Conservation (phyloP, 2,888 invertebrate genomes). For the Heteromurus nitidus region DNA sequence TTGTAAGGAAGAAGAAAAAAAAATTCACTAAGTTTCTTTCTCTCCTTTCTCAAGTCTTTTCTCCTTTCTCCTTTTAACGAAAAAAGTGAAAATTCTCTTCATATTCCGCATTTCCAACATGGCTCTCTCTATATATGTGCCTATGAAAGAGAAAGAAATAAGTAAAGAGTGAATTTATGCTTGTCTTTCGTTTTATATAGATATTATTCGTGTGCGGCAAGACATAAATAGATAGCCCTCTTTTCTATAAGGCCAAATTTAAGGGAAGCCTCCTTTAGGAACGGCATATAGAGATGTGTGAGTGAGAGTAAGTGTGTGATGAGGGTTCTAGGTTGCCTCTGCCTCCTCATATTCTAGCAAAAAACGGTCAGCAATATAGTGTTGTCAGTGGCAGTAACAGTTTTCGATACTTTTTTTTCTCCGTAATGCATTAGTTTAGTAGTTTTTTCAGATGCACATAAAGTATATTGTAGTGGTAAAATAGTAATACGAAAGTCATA, state of each 20-base stretch:
- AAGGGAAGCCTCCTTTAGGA: too few relatives aligned
- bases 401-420: constrained; percentile 40
- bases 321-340: constrained; percentile 17
- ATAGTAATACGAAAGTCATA: constrained; percentile 55
- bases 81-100: constrained; percentile 30
- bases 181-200: too few relatives aligned
- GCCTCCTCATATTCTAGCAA: neutral
- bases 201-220: too few relatives aligned
- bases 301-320: constrained; percentile 45
- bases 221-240: too few relatives aligned
- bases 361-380: neutral
- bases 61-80: constrained; percentile 11
- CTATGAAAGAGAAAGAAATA: constrained; percentile 13
- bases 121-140: too few relatives aligned
- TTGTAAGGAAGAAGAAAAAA: constrained; percentile 21
- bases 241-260: too few relatives aligned
- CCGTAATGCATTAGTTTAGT: constrained; percentile 37
- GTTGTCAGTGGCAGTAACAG: constrained; percentile 13
- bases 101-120: constrained; percentile 30
- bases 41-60: constrained; percentile 15
- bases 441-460: constrained; percentile 42
- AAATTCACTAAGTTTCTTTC: constrained; percentile 13
- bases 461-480: constrained; percentile 49
- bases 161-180: too few relatives aligned
- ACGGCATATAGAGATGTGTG: too few relatives aligned